Conservation (phyloP, 1,140 invertebrate genomes). For the Brachionus paranguensis region DNA sequence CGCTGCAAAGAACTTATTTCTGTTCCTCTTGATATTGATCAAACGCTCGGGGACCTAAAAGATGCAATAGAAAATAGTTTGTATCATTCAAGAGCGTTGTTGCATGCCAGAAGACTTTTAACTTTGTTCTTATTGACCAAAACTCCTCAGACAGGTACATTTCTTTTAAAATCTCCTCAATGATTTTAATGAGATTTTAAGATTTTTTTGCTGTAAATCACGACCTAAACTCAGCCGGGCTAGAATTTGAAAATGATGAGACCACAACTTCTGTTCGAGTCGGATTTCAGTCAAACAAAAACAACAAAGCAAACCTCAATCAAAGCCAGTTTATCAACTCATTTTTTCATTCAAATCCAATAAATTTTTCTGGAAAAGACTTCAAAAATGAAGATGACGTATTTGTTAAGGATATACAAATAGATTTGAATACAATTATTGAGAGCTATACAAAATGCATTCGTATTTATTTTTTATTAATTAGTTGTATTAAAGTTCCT, state of each 20-base stretch:
- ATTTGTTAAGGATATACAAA: slow-evolving; percentile 3
- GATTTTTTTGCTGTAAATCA: not conserved
- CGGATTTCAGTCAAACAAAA: not conserved
- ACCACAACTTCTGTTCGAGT: not conserved
- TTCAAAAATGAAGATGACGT: slow-evolving; percentile 11
- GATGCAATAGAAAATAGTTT: slow-evolving; percentile 46
- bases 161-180: slow-evolving; percentile 41
- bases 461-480: slow-evolving; percentile 43
- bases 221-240: not conserved
- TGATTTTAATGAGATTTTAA: too few species aligned
- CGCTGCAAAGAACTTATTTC: slow-evolving; percentile 47
- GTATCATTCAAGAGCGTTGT: slow-evolving; percentile 50
- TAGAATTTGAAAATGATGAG: slow-evolving; percentile 10
- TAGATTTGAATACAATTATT: not conserved
- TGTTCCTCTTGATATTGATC: slow-evolving; percentile 50
- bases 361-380: not conserved
- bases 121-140: slow-evolving; percentile 48
- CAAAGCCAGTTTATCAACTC: not conserved
- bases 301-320: not conserved
- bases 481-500: not conserved
- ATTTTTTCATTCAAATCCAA: slow-evolving; percentile 31
- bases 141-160: slow-evolving; percentile 46
- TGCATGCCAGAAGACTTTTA: slow-evolving; percentile 50
- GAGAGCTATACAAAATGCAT: slow-evolving; percentile 51
- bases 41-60: slow-evolving; percentile 46